Base-by-base conservation (phyloP, 1,140 invertebrate genomes). In the Drosophila tropicalis region DNA sequence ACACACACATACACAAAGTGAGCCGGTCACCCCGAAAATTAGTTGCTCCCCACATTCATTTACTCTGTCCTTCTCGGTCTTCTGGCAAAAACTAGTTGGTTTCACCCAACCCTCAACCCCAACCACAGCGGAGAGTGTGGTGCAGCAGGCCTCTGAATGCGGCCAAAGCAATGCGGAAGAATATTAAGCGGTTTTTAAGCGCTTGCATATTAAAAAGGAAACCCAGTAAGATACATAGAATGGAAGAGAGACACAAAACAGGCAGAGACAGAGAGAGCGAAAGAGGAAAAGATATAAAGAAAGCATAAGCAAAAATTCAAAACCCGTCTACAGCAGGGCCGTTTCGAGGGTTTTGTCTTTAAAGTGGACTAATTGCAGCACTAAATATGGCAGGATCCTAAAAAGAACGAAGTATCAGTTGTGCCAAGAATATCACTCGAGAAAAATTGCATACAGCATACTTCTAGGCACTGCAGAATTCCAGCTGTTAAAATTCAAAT, bases 91-190 rank as follows among this genome's bases (percentile, higher is more conserved):
- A 10, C 44, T 51, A 17, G 44, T 61, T 34, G 29, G 39, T 25
- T 41, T 36, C 55, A 68, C 39, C 51, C 54, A 15, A 29, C 25
- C 25, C 25, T 29, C 25, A 4, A 29, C 5, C 47, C 66, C 55
- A 72, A 56, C 63, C 60, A 54, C 72, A 69, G 76, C 25, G 70
- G 57, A 62, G 40, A 65, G 40, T 68, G 70, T 66, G 73, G 70
- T 58, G 57, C 64, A 75, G 76, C 72, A 72, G 73, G 69, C 72
- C 72, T 67, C 83, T 71, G 83, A 87, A 87, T 87, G 83, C 83
- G 83, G 84, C 83, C 84, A 87, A 77, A 87, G 83, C 84, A 87
- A 87, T 87, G 83, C 83, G 83, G 83, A 87, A 87, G 83, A 87
- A 87, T 87, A 87, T 87, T 89, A 87, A 87, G 76, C 83, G 84